Evolutionary conservation across 1,140 invertebrate species (phyloP).

Genomic region (Uloborus diversus): DNA sequence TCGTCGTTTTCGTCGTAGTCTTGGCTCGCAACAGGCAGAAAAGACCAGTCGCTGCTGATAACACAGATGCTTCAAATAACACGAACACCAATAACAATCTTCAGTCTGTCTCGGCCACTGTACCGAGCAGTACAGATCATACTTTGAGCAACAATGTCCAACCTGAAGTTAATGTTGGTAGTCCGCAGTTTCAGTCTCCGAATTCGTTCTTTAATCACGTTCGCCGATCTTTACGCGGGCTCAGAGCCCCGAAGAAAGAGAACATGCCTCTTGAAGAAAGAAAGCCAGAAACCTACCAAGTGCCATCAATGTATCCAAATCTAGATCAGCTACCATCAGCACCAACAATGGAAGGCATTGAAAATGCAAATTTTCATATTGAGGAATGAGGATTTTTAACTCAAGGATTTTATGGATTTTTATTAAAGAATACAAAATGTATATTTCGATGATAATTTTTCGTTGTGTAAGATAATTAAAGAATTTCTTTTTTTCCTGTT

Average conservation of each 20-base stretch:
- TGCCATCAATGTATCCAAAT: conserved; percentile 38
- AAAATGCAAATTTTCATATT: neutral
- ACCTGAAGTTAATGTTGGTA: no score
- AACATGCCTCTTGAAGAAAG: neutral
- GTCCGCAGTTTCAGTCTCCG: no score
- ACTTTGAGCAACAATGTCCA: no score
- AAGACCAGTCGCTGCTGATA: neutral
- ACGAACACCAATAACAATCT: neutral
- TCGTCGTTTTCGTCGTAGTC: neutral
- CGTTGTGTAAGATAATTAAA: no score
- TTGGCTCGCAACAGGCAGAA: neutral
- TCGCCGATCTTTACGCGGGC: conserved; percentile 1
- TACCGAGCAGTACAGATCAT: neutral
- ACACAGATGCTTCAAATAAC: neutral
- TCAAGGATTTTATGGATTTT: no score
- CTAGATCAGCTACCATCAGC: neutral
- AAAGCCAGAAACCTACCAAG: neutral
- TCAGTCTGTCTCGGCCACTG: neutral
- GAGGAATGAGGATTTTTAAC: neutral
- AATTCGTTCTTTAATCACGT: conserved; percentile 13
- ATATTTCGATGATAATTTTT: no score
- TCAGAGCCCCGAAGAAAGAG: neutral
- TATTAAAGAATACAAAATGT: no score
- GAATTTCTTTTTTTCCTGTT: no score
- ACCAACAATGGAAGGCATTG: neutral